Conservation (phyloP, 2,888 invertebrate genomes). For the Entomobrya proxima region DNA sequence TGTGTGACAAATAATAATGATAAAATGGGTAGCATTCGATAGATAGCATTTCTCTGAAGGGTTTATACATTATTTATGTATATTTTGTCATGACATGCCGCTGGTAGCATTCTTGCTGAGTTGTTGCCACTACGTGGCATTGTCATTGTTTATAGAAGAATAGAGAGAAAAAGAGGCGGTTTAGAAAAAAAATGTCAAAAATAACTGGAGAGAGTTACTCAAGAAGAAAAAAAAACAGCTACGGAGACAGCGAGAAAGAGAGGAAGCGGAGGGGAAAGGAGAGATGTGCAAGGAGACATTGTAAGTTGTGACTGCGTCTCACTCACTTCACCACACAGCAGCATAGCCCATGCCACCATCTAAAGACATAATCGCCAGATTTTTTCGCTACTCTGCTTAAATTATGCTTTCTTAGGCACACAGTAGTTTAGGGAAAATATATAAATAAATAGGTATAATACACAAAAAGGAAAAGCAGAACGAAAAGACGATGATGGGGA, state of each 20-base stretch:
- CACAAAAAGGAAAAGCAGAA: background rate
- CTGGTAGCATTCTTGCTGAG: too few relatives aligned
- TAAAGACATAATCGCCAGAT: background rate
- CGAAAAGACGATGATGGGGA: background rate
- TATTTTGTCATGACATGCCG: too few relatives aligned
- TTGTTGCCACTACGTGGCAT: too few relatives aligned
- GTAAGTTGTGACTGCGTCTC: background rate
- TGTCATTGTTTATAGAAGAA: too few relatives aligned
- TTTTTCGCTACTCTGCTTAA: background rate
- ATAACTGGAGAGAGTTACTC: background rate
- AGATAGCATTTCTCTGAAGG: constrained; percentile 12
- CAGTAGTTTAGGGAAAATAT: too few relatives aligned
- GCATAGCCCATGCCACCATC: background rate
- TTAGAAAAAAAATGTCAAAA: too few relatives aligned
- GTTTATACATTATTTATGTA: too few relatives aligned
- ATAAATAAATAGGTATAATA: too few relatives aligned
- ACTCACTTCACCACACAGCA: constrained; percentile 9
- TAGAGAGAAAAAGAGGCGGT: too few relatives aligned
- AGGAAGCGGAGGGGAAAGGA: background rate
- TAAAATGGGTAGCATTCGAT: constrained; percentile 59
- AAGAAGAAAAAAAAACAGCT: background rate
- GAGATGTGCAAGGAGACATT: background rate
- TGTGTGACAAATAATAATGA: constrained; percentile 62
- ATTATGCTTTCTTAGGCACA: too few relatives aligned
- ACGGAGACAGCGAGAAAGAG: background rate